Evolutionary conservation across 2,113 vertebrate genomes (phyloP), one percentile per base, ranked within the genome.

Genomic region (Ginglymostoma cirratum): DNA sequence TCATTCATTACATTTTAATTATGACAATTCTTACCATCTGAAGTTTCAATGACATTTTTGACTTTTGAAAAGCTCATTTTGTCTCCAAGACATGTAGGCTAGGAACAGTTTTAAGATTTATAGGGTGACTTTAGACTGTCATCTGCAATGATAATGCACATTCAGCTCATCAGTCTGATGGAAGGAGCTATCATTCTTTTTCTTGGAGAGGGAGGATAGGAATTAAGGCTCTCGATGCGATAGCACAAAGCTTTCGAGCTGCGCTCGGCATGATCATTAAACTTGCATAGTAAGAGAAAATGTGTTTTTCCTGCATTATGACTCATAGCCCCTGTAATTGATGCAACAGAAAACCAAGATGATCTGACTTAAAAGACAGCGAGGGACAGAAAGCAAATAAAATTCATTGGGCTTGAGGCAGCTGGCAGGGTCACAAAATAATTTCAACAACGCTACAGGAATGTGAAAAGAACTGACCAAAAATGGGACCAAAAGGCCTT

Each of bases 221-320:
- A 93, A 67, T 6, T 38, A 69, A 27, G 86, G 10, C n/a, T 92
- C 89, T 34, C n/a, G 45, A 17, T 94, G 92, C 42, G 55, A 42
- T 24, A 94, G 92, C 92, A 69, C 34, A 94, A 94, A 42, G 92
- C 38, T 67, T 67, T 94, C 2, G 15, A 94, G 23, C n/a, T 69
- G 61, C 27, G 21, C 65, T 38, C n/a, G 21, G 38, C 52, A 69
- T 94, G 92, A 42, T 94, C n/a, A 94, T 66, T 92, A 94, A 67
- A 65, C 61, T 94, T 94, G 34, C 66, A 14, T 23, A 24, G 92
- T 42, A 45, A 94, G 19, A 21, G 30, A 42, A 38, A n/a, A 94
- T 69, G 61, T 67, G 61, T 38, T 94, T 93, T 69, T 94, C 87
- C 92, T 67, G 61, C 66, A 42, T 94, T 94, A 94, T 94, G 92